Evolutionary conservation across 2,888 invertebrate genomes (phyloP).

Genomic region (Zele albiditarsus): DNA sequence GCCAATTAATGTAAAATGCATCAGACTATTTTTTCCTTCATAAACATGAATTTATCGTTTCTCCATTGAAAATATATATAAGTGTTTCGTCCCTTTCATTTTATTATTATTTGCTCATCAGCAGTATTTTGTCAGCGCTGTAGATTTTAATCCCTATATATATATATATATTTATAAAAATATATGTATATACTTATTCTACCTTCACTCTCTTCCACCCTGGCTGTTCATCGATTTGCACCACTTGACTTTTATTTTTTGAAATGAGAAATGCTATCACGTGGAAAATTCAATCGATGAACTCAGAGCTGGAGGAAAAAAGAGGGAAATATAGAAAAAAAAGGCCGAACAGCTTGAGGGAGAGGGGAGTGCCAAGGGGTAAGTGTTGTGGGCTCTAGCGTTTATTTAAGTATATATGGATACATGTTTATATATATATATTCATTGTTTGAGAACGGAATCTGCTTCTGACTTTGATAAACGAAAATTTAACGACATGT

Average conservation of each 20-base stretch:
- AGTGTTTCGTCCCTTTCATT: background rate
- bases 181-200: background rate
- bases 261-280: conserved; percentile 34
- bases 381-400: conserved; percentile 12
- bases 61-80: background rate
- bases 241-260: conserved; percentile 30
- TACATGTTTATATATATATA: background rate
- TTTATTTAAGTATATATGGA: background rate
- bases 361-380: background rate
- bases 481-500: conserved; percentile 34
- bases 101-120: background rate
- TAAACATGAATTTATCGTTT: background rate
- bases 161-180: conserved; percentile 8
- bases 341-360: background rate
- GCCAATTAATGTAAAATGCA: background rate
- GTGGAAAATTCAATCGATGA: conserved; percentile 43
- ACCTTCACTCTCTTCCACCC: conserved; percentile 1
- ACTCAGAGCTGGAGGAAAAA: conserved; percentile 18
- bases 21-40: background rate
- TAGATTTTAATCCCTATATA: conserved; percentile 12
- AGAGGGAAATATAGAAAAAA: conserved; percentile 12
- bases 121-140: conserved; percentile 28
- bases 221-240: background rate
- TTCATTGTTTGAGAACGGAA: conserved; percentile 3
- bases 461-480: conserved; percentile 41